Base-by-base conservation (phyloP, 2,797 vertebrate genomes). In the Molossus alvarezi region DNA sequence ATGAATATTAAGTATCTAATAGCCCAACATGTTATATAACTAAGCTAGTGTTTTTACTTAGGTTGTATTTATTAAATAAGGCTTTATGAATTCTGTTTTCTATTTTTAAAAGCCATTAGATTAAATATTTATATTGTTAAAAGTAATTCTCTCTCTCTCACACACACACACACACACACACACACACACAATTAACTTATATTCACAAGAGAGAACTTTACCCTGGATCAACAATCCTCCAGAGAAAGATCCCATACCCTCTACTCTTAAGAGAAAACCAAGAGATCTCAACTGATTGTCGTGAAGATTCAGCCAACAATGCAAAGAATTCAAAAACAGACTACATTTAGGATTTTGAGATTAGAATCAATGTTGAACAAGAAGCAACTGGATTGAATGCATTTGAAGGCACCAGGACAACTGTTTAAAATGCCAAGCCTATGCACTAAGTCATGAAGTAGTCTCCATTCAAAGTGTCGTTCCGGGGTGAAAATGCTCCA, bases 41-140 rank as follows among this genome's bases (percentile, higher is more conserved):
- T 75, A 88, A 88, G 15, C 58, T 88, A 57, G 71, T 79, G 1
- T 71, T 91, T 75, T 88, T 48, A 57, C 76, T 77, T 83, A 73
- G 33, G 45, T 80, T 55, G 21, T 69, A 88, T 37, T 94, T 81
- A 90, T 48, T 55, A 37, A 94, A 94, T 65, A 67, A 87, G 87
- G 67, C 53, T 93, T 87, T 80, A 60, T 64, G 45, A 95, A 71
- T 88, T 88, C 85, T 92, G 69, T 33, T 15, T 80, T 88, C 65
- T 94, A 45, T 57, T 79, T 73, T 90, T 86, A 41, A 83, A 83
- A 90, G 29, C 48, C 65, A 65, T 17, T 81, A 33, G 48, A 89
- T 3, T 92, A 87, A 67, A 67, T 75, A 92, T 41, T 33, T 15
- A 73, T 67, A 33, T 57, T 91, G 60, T 58, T 60, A 18, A 88